Conservation (phyloP, 2,888 invertebrate species). For the Palloptera scutellata region DNA sequence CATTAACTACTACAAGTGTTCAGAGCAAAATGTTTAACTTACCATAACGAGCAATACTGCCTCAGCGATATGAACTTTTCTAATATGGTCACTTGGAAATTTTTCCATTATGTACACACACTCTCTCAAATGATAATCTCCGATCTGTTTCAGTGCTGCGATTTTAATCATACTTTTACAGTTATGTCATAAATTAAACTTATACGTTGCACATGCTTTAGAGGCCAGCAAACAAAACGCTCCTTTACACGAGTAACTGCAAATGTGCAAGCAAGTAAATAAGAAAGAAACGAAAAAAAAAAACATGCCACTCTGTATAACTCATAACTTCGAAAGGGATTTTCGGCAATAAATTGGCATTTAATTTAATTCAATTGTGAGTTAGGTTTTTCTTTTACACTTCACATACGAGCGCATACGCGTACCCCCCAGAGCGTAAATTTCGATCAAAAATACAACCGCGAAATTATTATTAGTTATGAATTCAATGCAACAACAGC, state of each 20-base stretch:
- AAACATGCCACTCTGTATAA: not conserved
- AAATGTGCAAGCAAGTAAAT: no score
- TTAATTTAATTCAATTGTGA: slow-evolving; percentile 62
- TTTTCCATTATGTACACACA: no score
- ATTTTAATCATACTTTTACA: not conserved
- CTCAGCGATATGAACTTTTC: no score
- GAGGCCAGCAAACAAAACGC: no score
- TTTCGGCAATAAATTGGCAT: slow-evolving; percentile 60
- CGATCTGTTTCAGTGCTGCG: no score
- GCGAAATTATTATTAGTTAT: slow-evolving; percentile 51
- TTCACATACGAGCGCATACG: slow-evolving; percentile 19
- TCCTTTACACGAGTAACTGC: not conserved
- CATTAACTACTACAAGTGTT: no score
- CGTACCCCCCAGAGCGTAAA: slow-evolving; percentile 56
- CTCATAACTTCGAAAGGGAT: slow-evolving; percentile 12
- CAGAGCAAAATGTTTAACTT: no score
- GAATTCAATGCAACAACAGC: slow-evolving; percentile 16
- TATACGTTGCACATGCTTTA: no score
- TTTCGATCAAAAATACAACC: slow-evolving; percentile 59
- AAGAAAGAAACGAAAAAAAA: no score
- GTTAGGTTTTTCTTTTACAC: slow-evolving; percentile 45
- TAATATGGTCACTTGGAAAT: no score
- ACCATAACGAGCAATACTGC: no score
- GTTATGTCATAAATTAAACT: not conserved
- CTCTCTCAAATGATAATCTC: no score